A percentile compares a stretch with the other conserved stretches of the same genome.
Evolutionary conservation across 2,113 vertebrate species (phyloP).

Genomic region (Pseudorhombus dupliciocellatus): DNA sequence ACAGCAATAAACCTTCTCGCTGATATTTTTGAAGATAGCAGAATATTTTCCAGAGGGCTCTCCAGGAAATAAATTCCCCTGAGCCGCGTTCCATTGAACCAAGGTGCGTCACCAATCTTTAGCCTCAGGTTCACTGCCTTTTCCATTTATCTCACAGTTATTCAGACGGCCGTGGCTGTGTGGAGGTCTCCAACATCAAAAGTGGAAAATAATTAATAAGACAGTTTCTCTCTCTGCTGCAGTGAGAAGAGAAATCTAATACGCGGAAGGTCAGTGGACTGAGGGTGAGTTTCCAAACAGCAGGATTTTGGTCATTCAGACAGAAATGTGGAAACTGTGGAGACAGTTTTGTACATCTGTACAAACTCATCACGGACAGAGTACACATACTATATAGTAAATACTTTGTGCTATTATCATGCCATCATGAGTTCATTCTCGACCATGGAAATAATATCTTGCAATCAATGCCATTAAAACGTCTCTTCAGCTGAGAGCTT

Average conservation of each 20-base stretch:
- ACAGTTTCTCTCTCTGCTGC: not conserved
- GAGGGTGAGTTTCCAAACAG: not conserved
- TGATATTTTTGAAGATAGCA: not conserved
- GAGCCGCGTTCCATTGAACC: constrained; percentile 46
- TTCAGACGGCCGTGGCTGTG: not conserved
- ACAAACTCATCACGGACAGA: too few species aligned
- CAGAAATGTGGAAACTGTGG: too few species aligned
- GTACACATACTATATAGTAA: too few species aligned
- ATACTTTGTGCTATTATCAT: too few species aligned
- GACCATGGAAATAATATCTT: too few species aligned
- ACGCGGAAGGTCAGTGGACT: not conserved
- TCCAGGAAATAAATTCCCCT: constrained; percentile 26
- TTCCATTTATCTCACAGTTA: constrained; percentile 49
- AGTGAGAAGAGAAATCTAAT: not conserved
- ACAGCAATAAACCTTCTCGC: not conserved
- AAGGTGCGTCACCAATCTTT: constrained; percentile 58
- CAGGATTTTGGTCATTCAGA: too few species aligned
- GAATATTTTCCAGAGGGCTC: constrained; percentile 11
- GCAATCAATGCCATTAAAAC: too few species aligned
- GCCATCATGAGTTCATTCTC: too few species aligned
- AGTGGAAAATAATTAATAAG: not conserved
- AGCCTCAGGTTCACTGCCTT: constrained; percentile 36
- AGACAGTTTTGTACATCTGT: too few species aligned
- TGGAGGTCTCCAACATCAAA: constrained; percentile 21
- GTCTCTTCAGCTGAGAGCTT: too few species aligned